A percentile compares a stretch with the other conserved stretches of the same genome.
Conservation (phyloP, 2,888 invertebrate species). For the Acleris emargana region DNA sequence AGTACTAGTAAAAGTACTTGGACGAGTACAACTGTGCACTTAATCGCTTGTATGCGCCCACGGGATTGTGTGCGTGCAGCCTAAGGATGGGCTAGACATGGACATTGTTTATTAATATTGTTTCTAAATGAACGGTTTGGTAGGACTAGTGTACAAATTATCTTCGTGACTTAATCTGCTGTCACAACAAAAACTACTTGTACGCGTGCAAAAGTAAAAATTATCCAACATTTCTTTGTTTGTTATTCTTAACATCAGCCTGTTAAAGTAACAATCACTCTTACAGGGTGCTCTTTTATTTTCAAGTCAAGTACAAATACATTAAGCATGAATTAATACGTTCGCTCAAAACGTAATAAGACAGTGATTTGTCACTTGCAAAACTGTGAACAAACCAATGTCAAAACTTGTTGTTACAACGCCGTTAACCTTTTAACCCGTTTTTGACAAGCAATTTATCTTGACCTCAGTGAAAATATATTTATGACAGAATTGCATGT, state of each 20-base stretch:
- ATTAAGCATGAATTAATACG: slow-evolving; percentile 13
- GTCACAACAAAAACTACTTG: too few relatives aligned
- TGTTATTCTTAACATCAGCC: too few relatives aligned
- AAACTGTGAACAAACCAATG: slow-evolving; percentile 22
- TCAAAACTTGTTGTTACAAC: slow-evolving; percentile 15
- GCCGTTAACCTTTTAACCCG: slow-evolving; percentile 27
- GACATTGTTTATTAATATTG: too few relatives aligned
- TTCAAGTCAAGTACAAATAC: neutral
- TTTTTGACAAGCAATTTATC: slow-evolving; percentile 13
- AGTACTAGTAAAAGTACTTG: slow-evolving; percentile 7
- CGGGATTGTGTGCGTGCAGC: slow-evolving; percentile 17
- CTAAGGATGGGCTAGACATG: slow-evolving; percentile 18
- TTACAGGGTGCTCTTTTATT: too few relatives aligned
- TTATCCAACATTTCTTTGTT: too few relatives aligned
- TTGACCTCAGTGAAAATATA: slow-evolving; percentile 1
- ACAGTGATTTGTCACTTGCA: slow-evolving; percentile 26
- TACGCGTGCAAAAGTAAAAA: too few relatives aligned
- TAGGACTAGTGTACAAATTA: too few relatives aligned
- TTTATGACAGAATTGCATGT: neutral
- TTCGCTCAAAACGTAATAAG: slow-evolving; percentile 11
- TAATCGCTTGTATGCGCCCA: slow-evolving; percentile 31
- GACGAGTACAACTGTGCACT: neutral
- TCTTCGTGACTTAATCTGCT: too few relatives aligned
- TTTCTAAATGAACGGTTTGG: too few relatives aligned
- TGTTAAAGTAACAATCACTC: too few relatives aligned